Percentiles rank a stretch among this genome's conserved stretches.
phyloP scores from a whole-genome alignment of 2,888 invertebrate species.

The Xylota sylvarum region DNA sequence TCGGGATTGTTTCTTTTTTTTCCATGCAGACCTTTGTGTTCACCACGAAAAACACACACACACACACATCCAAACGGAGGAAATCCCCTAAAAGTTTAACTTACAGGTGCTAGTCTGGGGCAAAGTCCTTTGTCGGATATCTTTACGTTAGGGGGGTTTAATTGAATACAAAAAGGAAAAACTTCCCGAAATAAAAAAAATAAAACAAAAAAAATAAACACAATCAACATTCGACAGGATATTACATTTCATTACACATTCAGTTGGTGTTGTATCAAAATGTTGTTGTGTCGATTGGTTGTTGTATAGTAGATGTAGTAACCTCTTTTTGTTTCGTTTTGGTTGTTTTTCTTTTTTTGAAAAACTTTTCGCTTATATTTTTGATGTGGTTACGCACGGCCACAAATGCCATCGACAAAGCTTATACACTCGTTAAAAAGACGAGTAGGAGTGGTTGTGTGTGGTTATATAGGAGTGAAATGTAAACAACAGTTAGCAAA shows the following conservation, averaged over 20 bases:
- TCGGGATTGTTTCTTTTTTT: background rate
- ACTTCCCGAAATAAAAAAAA: background rate
- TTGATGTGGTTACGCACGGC: conserved; percentile 52
- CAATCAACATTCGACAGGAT: conserved; percentile 23
- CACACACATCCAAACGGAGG: background rate
- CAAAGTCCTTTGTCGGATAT: background rate
- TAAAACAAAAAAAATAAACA: background rate
- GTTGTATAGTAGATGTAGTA: background rate
- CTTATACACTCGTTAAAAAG: conserved; percentile 2
- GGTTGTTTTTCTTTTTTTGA: background rate
- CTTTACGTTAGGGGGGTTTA: background rate
- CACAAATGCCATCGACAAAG: conserved; percentile 37
- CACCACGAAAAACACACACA: background rate
- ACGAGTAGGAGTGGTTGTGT: background rate
- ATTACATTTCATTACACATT: conserved; percentile 47
- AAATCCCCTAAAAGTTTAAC: background rate
- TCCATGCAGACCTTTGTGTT: background rate
- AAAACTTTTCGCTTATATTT: conserved; percentile 33
- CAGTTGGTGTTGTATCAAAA: conserved; percentile 16
- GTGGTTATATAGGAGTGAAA: background rate
- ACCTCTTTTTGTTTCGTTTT: background rate
- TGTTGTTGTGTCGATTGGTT: conserved; percentile 24
- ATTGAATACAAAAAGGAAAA: conserved; percentile 14
- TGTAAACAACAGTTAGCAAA: conserved; percentile 18
- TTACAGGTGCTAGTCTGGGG: conserved; percentile 17